Evolutionary conservation across 2,113 vertebrate genomes (phyloP), one percentile per base, ranked within the genome.

Genomic region (Sceloporus undulatus): DNA sequence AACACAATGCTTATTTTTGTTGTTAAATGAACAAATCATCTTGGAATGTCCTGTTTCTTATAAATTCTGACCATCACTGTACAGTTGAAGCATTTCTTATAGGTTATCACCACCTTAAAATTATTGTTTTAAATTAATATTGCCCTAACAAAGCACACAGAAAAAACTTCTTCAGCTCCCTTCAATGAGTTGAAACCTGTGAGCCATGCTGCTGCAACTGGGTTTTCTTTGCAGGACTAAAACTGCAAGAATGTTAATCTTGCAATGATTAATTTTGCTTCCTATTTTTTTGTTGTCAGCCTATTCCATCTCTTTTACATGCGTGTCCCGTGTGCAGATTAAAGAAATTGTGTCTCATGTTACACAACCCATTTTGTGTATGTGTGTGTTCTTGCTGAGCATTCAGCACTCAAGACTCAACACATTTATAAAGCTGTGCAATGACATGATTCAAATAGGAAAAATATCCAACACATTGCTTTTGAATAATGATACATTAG

Each of bases 401-500:
- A 13, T 79, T 93, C 75, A 82, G 54, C 0, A 1, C 56, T 59
- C 56, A 59, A 38, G 83, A 18, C 38, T 34, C 34, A 34, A 34
- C 34, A 34, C 34, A 88, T 82, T 89, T 52, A 19, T 92, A 91
- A 74, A 85, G 11, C 84, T 92, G 74, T n/a, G 13, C 92, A 92
- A 91, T 71, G 88, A 94, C 80, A 77, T 77, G 48, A 83, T 0
- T 91, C 92, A 88, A 78, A 86, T 87, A 48, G 42, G 92, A 81
- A 92, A 90, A 82, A 87, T 34, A 86, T 73, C 29, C 85, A 90
- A 91, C 0, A 34, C 79, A 85, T n/a, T 90, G 25, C 82, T 95
- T 94, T 94, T 87, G 86, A 94, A 74, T 34, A 94, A 92, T 94
- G 81, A 94, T 94, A 88, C 93, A 94, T 95, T 95, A 95, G 89